Base-by-base conservation (phyloP, 1,140 invertebrate genomes). In the Drosophila nannoptera region DNA sequence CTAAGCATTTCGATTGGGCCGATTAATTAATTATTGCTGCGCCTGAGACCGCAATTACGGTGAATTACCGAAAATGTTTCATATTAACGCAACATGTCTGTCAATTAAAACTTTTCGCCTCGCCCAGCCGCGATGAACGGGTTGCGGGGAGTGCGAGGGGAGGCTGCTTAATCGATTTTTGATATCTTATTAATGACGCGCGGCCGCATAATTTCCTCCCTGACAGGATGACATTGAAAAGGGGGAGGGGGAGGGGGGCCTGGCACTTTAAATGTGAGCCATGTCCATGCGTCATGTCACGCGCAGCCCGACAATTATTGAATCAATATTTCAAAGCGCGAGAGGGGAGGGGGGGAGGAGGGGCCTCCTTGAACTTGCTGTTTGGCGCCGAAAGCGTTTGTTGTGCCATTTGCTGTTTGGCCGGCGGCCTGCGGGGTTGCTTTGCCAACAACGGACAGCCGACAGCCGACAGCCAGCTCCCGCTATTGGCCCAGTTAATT, bases 91-190 rank as follows among this genome's bases (percentile, higher is more conserved):
- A 69, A 54, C 68, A 62, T 70, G 58, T 61, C 66, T 53, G 46
- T 61, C 67, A 83, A 83, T 84, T 83, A 84, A 76, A 84, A 80
- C 40, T 84, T 75, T 78, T 75, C 49, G 22, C 43, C 49, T 31
- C 53, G n/a, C 65, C 38, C 73, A 46, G 14, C 22, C 38, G 35
- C 49, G 54, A 45, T 67, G 32, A 72, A 45, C 38, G 36, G 48
- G 33, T 7, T 42, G 38, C 31, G 14, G 16, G 12, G 5, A n/a
- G 29, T 7, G 29, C 2, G 5, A 7, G 8, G 14, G 42, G 14
- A 42, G 16, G 5, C 11, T 3, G 43, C 76, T 86, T 83, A 83
- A 83, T 86, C 80, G 80, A 86, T 83, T 86, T 86, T 74, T 83
- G 76, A 83, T 83, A 74, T 80, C 80, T 78, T 78, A 73, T 64